These are phyloP conservation scores for Polymixis lichenea DNA, from an alignment of 2,888 invertebrate genomes.

Conservation along the genomic window DNA sequence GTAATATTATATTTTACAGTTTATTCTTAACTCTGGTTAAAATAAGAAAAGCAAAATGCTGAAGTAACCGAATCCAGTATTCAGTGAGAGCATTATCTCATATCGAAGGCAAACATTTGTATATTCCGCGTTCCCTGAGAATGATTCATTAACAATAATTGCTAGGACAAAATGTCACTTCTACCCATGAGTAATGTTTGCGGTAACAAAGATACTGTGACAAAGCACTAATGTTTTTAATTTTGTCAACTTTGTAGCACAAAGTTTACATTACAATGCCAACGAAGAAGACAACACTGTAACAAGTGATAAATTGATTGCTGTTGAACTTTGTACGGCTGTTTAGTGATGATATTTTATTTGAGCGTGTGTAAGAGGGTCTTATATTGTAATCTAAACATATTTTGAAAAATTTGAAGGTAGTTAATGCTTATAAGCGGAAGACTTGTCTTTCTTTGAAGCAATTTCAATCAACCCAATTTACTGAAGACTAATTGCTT, in stretches of 20 bases:
- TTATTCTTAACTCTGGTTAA: not conserved
- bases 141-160: conserved; percentile 45
- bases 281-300: conserved; percentile 11
- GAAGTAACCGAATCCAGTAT: not conserved
- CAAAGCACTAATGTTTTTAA: conserved; percentile 47
- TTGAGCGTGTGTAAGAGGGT: conserved; percentile 23
- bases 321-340: conserved; percentile 36
- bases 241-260: conserved; percentile 33
- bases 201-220: conserved; percentile 60
- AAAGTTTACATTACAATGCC: conserved; percentile 36
- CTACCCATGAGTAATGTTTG: conserved; percentile 58
- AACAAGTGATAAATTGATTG: conserved; percentile 36
- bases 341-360: conserved; percentile 25
- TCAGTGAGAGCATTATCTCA: conserved; percentile 1
- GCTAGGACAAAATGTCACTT: conserved; percentile 37
- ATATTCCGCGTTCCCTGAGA: conserved; percentile 15
- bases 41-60: not conserved
- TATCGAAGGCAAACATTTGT: conserved; percentile 2
- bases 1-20: not conserved
- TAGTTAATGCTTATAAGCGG: not conserved
- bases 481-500: too few relatives aligned
- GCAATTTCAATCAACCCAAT: not conserved
- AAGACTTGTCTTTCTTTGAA: not conserved
- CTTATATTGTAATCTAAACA: conserved; percentile 29
- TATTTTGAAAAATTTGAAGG: not conserved